Base-by-base conservation (phyloP, 1,140 invertebrate genomes). In the Trichomalopsis sarcophagae region DNA sequence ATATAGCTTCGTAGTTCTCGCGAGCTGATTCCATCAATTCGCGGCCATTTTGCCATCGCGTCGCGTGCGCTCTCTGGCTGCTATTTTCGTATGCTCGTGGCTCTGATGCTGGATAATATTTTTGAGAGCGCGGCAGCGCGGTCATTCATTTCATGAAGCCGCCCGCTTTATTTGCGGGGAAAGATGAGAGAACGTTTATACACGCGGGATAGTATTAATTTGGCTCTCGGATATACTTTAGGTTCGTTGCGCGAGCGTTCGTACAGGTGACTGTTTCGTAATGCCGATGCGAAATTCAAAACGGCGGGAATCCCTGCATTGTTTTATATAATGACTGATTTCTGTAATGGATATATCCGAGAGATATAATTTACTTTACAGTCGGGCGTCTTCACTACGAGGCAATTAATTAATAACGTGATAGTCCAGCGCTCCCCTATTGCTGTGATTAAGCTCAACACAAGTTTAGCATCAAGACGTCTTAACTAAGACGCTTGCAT, bases 1-100 rank as follows among this genome's bases (percentile, higher is more conserved):
- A 27, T 27, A 27, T 27, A 23, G 7, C 66, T 9, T 47, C 62
- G 10, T 3, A 33, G 47, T 27, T 62, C 27, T 27, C 27, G 27
- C 71, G 7, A n/a, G 50, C 36, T 55, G 50, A 62, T 75, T 75
- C 55, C 71, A 62, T 82, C 71, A 23, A 82, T 81, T 82, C 50
- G 71, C 71, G 14, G 44, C 47, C 50, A 40, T 82, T 82, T 81
- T 73, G 33, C 14, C 27, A 17, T 40, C 21, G 23, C 27, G 27
- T 66, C 27, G 50, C 11, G 14, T 62, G 50, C 14, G n/a, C 40
- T 7, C 6, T 44, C 73, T 44, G 76, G 10, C 73, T 44, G 76
- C 30, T 82, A 82, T 75, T 75, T 82, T 82, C n/a, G 33, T 36
- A 14, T 2, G n/a, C 82, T 47, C 2, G 47, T 27, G 27, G 27